Evolutionary conservation across 1,140 invertebrate species (phyloP), one percentile per base, ranked within the genome.

Genomic region (Bombus consobrinus): DNA sequence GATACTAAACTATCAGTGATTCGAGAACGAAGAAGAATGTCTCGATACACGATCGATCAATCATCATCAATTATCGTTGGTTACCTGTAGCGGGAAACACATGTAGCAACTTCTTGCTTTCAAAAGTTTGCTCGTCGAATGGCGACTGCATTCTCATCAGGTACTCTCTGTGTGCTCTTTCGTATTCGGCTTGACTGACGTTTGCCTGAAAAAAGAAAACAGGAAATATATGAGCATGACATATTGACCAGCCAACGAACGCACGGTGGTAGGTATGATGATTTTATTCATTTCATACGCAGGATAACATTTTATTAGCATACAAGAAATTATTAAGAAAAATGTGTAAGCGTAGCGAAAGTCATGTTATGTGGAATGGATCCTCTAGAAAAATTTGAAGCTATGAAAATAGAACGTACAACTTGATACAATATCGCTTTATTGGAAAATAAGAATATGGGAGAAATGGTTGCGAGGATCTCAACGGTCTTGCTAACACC

Each of bases 121-220:
- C 81, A 85, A 73, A 43, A 68, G 72, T 91, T 90, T 92, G 92
- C 71, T 89, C 91, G 89, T 90, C 88, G 85, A 89, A 85, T 75
- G 91, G 87, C 80, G 87, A 91, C 88, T 93, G 92, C 83, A 95
- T 89, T 91, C 93, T 94, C 79, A 91, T 94, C 92, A 95, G 93
- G 93, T 95, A 96, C 93, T 95, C 95, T 90, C 91, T 92, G 93
- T 95, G 95, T 81, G 95, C 95, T 90, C 95, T 93, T 84, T 95
- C 94, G 92, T 95, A 96, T 90, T 95, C 95, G 37, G 92, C 90
- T 90, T 95, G 94, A 91, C 95, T 95, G 89, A 96, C 93, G 92
- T 95, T 96, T 82, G 95, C 95, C 95, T 96, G 93, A 41, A 87
- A 93, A 87, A 86, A 84, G 62, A 47, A 57, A 66, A 83, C 66